Conservation (phyloP, 2,113 vertebrate species). For the Oxyura jamaicensis region DNA sequence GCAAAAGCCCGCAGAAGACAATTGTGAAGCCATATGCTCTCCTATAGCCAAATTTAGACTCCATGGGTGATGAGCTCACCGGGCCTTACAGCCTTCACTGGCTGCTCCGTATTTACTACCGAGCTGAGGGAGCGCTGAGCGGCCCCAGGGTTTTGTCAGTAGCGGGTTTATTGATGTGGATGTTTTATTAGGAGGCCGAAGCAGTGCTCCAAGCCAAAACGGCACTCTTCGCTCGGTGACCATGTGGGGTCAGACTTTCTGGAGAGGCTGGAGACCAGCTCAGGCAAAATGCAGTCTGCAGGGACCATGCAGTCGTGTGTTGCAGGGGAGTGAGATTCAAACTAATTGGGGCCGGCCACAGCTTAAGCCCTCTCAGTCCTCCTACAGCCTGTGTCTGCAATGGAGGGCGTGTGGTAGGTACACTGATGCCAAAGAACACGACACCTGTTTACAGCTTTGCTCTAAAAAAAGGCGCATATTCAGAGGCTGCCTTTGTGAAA, state of each 20-base stretch:
- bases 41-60: background rate
- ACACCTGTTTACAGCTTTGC: background rate
- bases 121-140: background rate
- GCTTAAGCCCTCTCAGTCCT: background rate
- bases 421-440: background rate
- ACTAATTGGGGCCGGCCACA: rapidly evolving
- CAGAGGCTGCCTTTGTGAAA: background rate
- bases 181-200: rapidly evolving
- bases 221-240: rapidly evolving
- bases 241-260: rapidly evolving
- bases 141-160: background rate
- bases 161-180: background rate
- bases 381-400: background rate
- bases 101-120: background rate
- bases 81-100: background rate
- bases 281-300: background rate
- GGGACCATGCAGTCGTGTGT: background rate
- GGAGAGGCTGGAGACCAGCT: background rate
- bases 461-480: background rate
- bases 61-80: background rate
- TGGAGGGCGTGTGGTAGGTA: rapidly evolving
- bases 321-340: background rate
- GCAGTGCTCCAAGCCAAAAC: background rate
- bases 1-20: background rate
- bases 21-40: conserved; percentile 13